Evolutionary conservation across 2,113 vertebrate species (phyloP).

Genomic region (Sylvia atricapilla): DNA sequence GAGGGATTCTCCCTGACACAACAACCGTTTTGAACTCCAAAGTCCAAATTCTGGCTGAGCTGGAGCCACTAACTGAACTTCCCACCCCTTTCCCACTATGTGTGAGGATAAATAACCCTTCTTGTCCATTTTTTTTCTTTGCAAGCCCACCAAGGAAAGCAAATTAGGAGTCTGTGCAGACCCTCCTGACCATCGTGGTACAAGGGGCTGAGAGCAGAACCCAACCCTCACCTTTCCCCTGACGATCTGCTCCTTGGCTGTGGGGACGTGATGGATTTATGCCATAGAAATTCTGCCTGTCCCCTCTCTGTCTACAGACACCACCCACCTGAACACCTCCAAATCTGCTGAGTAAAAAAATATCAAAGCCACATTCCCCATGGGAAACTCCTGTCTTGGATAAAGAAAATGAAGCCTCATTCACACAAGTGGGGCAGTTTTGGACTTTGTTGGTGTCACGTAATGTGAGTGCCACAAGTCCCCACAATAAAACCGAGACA

Average conservation of each 20-base stretch:
- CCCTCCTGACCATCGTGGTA: rapidly evolving
- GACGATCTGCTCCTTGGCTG: background rate
- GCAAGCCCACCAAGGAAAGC: background rate
- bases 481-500: background rate
- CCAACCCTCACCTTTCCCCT: background rate
- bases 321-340: background rate
- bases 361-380: background rate
- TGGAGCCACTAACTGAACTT: background rate
- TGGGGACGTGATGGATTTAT: background rate
- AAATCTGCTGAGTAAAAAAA: background rate
- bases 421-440: background rate
- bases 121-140: background rate
- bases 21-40: background rate
- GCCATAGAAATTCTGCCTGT: background rate
- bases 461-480: background rate
- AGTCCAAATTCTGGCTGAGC: background rate
- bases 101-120: background rate
- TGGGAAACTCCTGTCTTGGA: background rate
- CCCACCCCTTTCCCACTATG: background rate
- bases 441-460: background rate
- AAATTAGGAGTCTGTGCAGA: background rate
- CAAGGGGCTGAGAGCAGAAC: background rate
- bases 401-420: background rate
- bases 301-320: background rate
- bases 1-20: background rate